Conservation (phyloP, 1,140 invertebrate genomes). For the Heliconius hermathena region DNA sequence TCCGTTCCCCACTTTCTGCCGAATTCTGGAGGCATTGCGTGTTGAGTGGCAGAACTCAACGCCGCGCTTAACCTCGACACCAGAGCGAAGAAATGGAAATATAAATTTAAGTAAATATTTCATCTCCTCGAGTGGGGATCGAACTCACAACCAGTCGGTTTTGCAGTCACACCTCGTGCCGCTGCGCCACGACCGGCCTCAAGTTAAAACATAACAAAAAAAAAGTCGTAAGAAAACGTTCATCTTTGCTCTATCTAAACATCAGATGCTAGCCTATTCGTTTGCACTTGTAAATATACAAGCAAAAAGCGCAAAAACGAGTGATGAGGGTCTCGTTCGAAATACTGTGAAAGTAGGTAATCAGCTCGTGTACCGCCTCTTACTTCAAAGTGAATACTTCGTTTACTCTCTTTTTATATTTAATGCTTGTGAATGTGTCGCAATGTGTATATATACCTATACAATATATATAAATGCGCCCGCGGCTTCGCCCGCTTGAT, state of each 20-base stretch:
- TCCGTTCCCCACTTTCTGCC: no score
- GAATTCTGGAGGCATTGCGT: no score
- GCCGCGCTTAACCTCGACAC: no score
- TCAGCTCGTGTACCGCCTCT: conserved; percentile 31
- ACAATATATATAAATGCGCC: no score
- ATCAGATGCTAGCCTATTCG: conserved; percentile 21
- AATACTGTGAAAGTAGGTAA: conserved; percentile 34
- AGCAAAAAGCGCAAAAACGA: conserved; percentile 31
- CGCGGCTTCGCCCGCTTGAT: no score
- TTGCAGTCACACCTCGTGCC: no score
- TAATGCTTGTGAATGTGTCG: conserved; percentile 23
- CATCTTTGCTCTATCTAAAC: conserved; percentile 15
- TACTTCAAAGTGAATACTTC: conserved; percentile 35
- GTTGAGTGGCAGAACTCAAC: no score
- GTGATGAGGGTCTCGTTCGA: conserved; percentile 31
- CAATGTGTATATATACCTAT: background rate
- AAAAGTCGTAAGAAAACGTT: conserved; percentile 10
- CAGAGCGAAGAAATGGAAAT: no score
- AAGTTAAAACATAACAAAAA: background rate
- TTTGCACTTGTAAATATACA: conserved; percentile 27
- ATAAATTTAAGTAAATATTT: no score
- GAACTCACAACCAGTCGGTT: no score
- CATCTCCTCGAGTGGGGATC: no score
- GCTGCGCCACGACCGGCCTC: no score
- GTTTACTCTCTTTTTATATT: conserved; percentile 32